Evolutionary conservation across 2,888 invertebrate genomes (phyloP).

Genomic region (Drosophila greeni): DNA sequence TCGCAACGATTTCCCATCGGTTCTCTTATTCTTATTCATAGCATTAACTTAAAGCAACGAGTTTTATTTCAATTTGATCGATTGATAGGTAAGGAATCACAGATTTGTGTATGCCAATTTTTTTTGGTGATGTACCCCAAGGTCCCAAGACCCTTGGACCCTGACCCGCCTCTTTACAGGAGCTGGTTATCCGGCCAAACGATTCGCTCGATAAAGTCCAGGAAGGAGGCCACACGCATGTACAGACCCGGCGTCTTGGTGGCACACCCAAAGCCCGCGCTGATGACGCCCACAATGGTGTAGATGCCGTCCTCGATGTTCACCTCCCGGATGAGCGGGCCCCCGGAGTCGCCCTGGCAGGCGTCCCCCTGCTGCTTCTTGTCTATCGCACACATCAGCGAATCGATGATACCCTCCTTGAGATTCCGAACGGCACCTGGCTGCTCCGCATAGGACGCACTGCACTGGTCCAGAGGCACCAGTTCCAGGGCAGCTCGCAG

Average conservation of each 20-base stretch:
- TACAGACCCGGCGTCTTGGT: slow-evolving; percentile 74
- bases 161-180: neutral
- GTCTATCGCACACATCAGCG: slow-evolving; percentile 68
- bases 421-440: slow-evolving; percentile 43
- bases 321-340: slow-evolving; percentile 67
- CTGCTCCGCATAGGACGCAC: slow-evolving; percentile 44
- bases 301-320: slow-evolving; percentile 53
- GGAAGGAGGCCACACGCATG: slow-evolving; percentile 73
- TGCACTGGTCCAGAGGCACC: slow-evolving; percentile 57
- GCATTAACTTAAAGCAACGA: slow-evolving; percentile 3
- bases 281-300: slow-evolving; percentile 72
- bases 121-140: neutral
- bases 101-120: slow-evolving; percentile 15
- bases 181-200: slow-evolving; percentile 71
- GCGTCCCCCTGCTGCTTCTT: slow-evolving; percentile 58
- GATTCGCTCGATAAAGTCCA: slow-evolving; percentile 75
- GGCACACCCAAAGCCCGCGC: slow-evolving; percentile 74
- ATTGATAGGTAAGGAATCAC: slow-evolving; percentile 5
- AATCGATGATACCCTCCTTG: slow-evolving; percentile 52
- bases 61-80: slow-evolving; percentile 15
- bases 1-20: neutral
- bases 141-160: neutral
- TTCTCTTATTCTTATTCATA: neutral
- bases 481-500: slow-evolving; percentile 65
- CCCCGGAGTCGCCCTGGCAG: slow-evolving; percentile 77